Base-by-base conservation (phyloP, 2,888 invertebrate species). In the Amiota mariae region DNA sequence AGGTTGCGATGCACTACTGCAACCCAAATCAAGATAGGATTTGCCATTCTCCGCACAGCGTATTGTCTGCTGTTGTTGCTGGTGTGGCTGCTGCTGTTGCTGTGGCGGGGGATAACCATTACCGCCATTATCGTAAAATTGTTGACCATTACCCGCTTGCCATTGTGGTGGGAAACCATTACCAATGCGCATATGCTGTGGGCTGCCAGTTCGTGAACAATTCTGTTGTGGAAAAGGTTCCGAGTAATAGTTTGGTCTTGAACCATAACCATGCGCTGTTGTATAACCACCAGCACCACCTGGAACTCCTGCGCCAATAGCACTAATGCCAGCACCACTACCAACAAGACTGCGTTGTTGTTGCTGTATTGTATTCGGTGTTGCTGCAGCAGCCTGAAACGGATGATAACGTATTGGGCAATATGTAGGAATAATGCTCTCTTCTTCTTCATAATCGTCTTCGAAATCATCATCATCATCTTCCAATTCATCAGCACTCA, bases 1-100 rank as follows among this genome's bases (percentile, higher is more conserved):
- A 46, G 71, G 77, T 72, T 79, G 77, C 63, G 85, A 80, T 24
- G 86, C 72, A 71, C 93, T 93, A 82, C 93, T 94, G 84, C 89
- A 88, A 12, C 96, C 96, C 78, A 96, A 91, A 91, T 96, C 96
- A 88, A 96, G 91, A 91, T 96, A 96, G 80, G 95, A 95, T 91
- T 96, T 96, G 86, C 96, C 96, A 90, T 96, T 96, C 90, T 96
- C 96, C 84, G 96, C 96, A 82, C 94, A 93, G 78, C 96, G 93
- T 89, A 96, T 96, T 87, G 96, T 96, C 89, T 95, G 95, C 86
- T 95, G 95, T 90, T 95, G 94, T 89, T 94, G 95, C n/a, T 81
- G 70, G 80, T 79, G 68, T 77, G 85, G 85, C 68, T 85, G 75
- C 75, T 79, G 73, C 75, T 83, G 71, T n/a, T 81, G 82, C 24